Percentiles rank a stretch among this genome's conserved stretches.
Conservation (phyloP, 1,140 invertebrate species). For the Caligus rogercresseyi region DNA sequence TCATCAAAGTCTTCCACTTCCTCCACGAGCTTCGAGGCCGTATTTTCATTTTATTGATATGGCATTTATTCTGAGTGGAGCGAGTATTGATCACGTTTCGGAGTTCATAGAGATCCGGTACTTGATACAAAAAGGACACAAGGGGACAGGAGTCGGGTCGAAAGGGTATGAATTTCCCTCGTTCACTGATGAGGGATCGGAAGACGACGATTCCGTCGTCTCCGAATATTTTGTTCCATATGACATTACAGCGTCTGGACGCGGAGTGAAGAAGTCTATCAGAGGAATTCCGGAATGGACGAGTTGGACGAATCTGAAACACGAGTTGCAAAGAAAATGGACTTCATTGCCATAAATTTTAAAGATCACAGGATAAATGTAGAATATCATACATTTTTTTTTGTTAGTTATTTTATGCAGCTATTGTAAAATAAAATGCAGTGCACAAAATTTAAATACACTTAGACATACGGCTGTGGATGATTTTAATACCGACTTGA, state of each 20-base stretch:
- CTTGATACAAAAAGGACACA: neutral
- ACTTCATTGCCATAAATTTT: neutral
- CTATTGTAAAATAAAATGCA: too few species aligned
- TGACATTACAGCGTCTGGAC: neutral
- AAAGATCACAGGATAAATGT: too few species aligned
- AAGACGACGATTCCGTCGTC: conserved; percentile 6
- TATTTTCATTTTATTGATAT: conserved; percentile 14
- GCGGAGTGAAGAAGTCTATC: neutral
- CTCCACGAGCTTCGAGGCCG: conserved; percentile 1
- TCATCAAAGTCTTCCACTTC: conserved; percentile 12
- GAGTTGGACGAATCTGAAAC: neutral
- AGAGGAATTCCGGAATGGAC: neutral
- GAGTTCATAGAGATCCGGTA: conserved; percentile 1
- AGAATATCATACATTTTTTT: too few species aligned
- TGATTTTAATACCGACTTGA: too few species aligned
- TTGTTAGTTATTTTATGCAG: too few species aligned
- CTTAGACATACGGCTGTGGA: too few species aligned
- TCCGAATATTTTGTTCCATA: conserved; percentile 14
- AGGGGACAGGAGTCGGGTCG: neutral
- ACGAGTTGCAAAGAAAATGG: neutral
- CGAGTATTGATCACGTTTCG: neutral
- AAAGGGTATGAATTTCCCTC: neutral
- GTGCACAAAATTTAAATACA: too few species aligned
- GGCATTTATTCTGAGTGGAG: conserved; percentile 9
- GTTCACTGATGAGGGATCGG: neutral